phyloP scores from a whole-genome alignment of 1,140 invertebrate species.

The Harpegnathos saltator region DNA sequence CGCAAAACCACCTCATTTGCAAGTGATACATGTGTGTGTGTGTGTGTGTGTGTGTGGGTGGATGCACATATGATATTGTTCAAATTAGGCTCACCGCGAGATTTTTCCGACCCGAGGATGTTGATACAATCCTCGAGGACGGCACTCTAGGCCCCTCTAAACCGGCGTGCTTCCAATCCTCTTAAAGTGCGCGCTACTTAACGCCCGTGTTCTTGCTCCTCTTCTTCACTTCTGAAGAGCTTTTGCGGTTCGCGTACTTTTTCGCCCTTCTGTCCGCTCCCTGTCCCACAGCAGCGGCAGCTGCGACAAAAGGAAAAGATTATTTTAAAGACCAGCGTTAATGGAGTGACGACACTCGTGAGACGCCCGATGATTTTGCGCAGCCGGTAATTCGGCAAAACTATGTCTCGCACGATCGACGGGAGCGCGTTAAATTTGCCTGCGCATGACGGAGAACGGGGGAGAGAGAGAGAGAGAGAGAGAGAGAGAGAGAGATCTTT shows the following conservation, averaged over 20 bases:
- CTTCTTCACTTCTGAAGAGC: neutral
- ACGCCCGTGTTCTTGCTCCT: constrained; percentile 3
- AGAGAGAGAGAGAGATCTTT: neutral
- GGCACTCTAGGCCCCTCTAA: neutral
- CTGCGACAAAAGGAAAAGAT: neutral
- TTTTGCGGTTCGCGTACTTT: constrained; percentile 12
- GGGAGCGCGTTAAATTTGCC: neutral
- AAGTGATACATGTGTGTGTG: neutral
- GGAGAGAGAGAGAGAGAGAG: too few relatives aligned
- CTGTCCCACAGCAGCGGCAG: neutral
- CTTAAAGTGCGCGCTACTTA: constrained; percentile 48
- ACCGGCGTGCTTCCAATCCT: constrained; percentile 36
- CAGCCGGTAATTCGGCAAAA: neutral
- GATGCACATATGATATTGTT: neutral
- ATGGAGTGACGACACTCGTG: too few relatives aligned
- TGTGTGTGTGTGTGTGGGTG: neutral
- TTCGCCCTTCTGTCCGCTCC: neutral
- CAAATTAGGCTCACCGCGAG: constrained; percentile 5
- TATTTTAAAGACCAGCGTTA: neutral
- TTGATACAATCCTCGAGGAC: constrained; percentile 10
- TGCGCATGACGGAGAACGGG: neutral
- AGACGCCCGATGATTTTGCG: too few relatives aligned
- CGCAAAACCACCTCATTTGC: constrained; percentile 12
- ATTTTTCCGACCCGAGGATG: constrained; percentile 4
- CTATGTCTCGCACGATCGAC: neutral